Conservation (phyloP, 2,888 invertebrate species). For the Eutolmus rufibarbis region DNA sequence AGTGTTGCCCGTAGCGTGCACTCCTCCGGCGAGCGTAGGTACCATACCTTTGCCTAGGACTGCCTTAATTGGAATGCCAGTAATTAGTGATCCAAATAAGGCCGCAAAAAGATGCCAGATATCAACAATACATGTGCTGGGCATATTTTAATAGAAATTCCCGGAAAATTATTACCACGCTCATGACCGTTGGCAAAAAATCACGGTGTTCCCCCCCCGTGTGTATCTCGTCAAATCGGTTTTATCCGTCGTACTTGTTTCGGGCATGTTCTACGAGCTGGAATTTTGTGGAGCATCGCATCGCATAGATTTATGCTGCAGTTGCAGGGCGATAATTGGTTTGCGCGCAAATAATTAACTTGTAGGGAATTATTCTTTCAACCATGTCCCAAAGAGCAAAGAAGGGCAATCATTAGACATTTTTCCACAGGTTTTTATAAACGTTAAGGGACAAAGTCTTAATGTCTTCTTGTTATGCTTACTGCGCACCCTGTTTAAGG, state of each 20-base stretch:
- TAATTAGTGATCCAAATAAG: constrained; percentile 33
- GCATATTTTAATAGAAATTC: not conserved
- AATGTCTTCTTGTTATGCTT: not conserved
- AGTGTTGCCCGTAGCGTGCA: not conserved
- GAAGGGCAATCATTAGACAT: not conserved
- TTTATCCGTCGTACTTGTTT: not conserved
- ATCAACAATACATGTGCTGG: not conserved
- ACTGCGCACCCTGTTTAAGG: not conserved
- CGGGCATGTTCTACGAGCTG: not conserved
- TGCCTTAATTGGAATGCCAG: constrained; percentile 36
- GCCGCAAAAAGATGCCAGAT: constrained; percentile 14
- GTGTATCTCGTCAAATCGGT: not conserved
- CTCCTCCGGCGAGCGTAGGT: not conserved
- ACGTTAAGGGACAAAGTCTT: not conserved
- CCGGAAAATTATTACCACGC: not conserved
- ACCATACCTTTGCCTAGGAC: not conserved
- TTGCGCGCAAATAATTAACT: not conserved
- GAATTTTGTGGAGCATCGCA: not conserved
- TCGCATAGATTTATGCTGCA: not conserved
- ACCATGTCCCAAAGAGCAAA: not conserved
- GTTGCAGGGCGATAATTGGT: not conserved
- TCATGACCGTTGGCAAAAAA: constrained; percentile 4
- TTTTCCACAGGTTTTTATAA: not conserved
- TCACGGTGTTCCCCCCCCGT: not conserved
- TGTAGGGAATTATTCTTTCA: not conserved